phyloP scores from a whole-genome alignment of 1,140 invertebrate species.

The Zaprionus camerounensis region DNA sequence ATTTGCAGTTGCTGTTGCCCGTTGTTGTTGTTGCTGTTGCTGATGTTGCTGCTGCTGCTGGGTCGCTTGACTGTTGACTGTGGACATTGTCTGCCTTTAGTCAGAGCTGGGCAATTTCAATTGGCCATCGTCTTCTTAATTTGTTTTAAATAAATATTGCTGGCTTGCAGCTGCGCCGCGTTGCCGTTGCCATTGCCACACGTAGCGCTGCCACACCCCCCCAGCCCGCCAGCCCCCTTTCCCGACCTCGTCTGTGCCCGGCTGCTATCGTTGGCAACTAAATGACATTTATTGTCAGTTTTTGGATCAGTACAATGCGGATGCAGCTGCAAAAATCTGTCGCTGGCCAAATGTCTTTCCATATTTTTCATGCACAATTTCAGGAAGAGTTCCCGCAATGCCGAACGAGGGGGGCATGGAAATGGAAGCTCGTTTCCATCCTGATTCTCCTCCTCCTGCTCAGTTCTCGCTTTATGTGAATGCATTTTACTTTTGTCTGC shows the following conservation, averaged over 20 bases:
- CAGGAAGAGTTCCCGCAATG: constrained; percentile 16
- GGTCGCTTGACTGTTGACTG: constrained; percentile 7
- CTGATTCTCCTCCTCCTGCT: constrained; percentile 20
- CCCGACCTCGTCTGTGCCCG: neutral
- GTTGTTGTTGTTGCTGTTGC: neutral
- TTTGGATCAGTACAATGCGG: constrained; percentile 34
- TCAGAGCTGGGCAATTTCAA: constrained; percentile 7
- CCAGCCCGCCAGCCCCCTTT: neutral
- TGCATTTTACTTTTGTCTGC: constrained; percentile 50
- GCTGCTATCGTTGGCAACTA: constrained; percentile 45
- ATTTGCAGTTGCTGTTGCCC: neutral
- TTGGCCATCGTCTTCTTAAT: constrained; percentile 66
- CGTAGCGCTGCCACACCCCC: neutral
- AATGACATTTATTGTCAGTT: constrained; percentile 80
- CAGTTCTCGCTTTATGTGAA: constrained; percentile 24
- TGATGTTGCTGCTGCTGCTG: neutral
- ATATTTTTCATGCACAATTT: constrained; percentile 80
- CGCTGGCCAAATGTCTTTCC: constrained; percentile 67
- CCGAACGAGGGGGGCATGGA: constrained; percentile 10
- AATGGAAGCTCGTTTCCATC: constrained; percentile 33
- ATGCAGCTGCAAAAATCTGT: constrained; percentile 38
- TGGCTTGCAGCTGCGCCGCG: constrained; percentile 59
- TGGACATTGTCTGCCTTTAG: neutral
- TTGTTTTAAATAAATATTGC: constrained; percentile 78
- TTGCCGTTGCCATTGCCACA: constrained; percentile 5